Base-by-base conservation (phyloP, 2,888 invertebrate species). In the Perizoma flavofasciatum region DNA sequence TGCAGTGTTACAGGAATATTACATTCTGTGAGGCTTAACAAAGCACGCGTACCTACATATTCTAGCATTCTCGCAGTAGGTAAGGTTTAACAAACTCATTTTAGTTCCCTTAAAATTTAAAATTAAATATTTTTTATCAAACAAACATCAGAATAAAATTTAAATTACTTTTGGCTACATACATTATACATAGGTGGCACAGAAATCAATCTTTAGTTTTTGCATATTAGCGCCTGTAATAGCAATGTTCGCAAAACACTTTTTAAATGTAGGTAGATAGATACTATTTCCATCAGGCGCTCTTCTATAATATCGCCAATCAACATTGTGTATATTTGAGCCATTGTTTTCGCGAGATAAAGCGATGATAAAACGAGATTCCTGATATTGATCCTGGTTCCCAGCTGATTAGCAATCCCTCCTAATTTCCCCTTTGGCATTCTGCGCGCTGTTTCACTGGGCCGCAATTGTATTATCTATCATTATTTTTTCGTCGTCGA, bases 351-450 rank as follows among this genome's bases (percentile, higher is more conserved):
- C n/a, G 10, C 37, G 34, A 59, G 61, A 63, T 63, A 65, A 66
- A 59, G 52, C 49, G 22, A 56, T 52, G 55, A 55, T 58, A 37
- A 55, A 56, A 63, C 49, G 59, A 57, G 58, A 47, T 60, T 22
- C 11, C 53, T 59, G 59, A 55, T 60, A 63, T 68, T 70, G 63
- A 64, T 68, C 56, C 51, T 11, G 45, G 37, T 61, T 56, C 33
- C 55, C 37, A 53, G 35, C 63, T 68, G 65, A 67, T 70, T 66
- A 63, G 55, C 60, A 51, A 63, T 62, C 59, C 54, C 61, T 61
- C 49, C 34, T 63, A 62, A 68, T 60, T 67, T 63, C 62, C 63
- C 43, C 47, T 54, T 49, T 51, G 62, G 59, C 51, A 43, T 61
- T 55, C 52, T 43, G 39, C 32, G 10, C 35, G 49, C 8, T 41